Evolutionary conservation across 2,113 vertebrate genomes (phyloP).

Genomic region (Hyperopisus bebe): DNA sequence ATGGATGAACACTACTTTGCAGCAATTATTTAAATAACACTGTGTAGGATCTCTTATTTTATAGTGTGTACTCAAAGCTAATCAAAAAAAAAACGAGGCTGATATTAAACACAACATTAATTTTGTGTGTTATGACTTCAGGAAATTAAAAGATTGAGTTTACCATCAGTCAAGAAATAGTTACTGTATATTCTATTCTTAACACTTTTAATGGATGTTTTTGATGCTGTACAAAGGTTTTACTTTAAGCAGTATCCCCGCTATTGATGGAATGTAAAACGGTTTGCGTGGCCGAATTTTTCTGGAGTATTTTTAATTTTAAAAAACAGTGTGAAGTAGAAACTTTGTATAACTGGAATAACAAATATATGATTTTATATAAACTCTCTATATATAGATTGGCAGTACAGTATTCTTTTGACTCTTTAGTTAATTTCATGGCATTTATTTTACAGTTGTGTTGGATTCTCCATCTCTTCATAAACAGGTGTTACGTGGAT

Average conservation of each 20-base stretch:
- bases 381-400: neutral
- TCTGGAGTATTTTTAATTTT: neutral
- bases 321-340: neutral
- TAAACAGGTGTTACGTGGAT: constrained; percentile 88
- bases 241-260: neutral
- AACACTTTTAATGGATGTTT: neutral
- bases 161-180: neutral
- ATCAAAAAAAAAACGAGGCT: neutral
- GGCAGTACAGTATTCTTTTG: neutral
- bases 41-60: neutral
- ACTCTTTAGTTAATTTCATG: neutral
- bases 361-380: neutral
- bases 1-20: neutral
- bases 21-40: neutral
- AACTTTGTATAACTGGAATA: neutral
- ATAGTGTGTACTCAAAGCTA: neutral
- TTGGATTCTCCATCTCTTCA: constrained; percentile 22
- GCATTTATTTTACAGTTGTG: neutral
- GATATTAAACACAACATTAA: neutral
- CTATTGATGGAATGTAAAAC: neutral
- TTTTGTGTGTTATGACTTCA: neutral
- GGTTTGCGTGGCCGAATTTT: neutral
- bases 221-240: neutral
- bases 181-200: neutral
- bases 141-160: neutral